A percentile compares a stretch with the other conserved stretches of the same genome.
Evolutionary conservation across 2,888 invertebrate species (phyloP).

Genomic region (Parnassius apollo): DNA sequence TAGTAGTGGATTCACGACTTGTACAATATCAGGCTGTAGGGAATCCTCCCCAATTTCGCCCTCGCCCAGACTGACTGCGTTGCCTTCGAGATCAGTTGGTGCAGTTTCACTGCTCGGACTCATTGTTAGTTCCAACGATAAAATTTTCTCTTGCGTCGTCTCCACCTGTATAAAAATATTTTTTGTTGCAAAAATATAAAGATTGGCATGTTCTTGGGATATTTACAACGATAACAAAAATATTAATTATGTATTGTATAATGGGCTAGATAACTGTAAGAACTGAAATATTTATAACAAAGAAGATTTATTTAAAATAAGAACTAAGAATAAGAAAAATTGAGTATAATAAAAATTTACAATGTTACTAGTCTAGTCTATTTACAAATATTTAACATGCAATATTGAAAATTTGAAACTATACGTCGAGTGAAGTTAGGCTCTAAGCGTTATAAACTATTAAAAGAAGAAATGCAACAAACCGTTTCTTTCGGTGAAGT

Average conservation of each 20-base stretch:
- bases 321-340: no score
- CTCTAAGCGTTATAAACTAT: constrained; percentile 14
- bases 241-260: no score
- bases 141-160: constrained; percentile 94
- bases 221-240: no score
- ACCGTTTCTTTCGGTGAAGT: constrained; percentile 72
- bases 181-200: constrained; percentile 1
- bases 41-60: constrained; percentile 71
- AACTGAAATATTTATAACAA: not conserved
- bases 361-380: constrained; percentile 1
- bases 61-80: constrained; percentile 61
- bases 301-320: no score
- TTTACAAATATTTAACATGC: constrained; percentile 2
- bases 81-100: constrained; percentile 58
- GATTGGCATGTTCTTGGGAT: no score
- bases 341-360: not conserved
- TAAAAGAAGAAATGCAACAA: constrained; percentile 67
- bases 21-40: constrained; percentile 78
- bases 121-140: constrained; percentile 91
- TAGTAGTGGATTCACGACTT: constrained; percentile 75
- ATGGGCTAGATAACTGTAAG: no score
- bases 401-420: constrained; percentile 20
- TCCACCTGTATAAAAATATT: constrained; percentile 84
- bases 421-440: constrained; percentile 23
- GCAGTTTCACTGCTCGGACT: constrained; percentile 83